A percentile compares a stretch with the other conserved stretches of the same genome.
Evolutionary conservation across 2,113 vertebrate genomes (phyloP).

Genomic region (Tragelaphus buxtoni): DNA sequence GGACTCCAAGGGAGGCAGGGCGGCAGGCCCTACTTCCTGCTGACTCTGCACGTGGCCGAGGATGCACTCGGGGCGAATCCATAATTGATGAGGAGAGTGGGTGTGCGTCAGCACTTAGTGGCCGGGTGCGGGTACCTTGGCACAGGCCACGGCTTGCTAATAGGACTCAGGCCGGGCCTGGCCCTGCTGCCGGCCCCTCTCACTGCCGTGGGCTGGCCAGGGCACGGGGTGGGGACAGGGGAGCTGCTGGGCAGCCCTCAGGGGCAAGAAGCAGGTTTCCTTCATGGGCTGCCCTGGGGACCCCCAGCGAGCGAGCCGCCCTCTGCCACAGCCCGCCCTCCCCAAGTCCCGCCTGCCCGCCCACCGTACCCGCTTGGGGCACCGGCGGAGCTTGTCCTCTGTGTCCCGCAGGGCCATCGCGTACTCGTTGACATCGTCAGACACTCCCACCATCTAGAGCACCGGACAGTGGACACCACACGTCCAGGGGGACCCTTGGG

Average conservation of each 20-base stretch:
- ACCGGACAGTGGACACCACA: not conserved
- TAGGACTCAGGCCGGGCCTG: not conserved
- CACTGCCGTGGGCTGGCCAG: no score
- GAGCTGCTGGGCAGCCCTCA: not conserved
- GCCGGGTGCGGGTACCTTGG: not conserved
- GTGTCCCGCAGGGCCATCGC: constrained; percentile 95
- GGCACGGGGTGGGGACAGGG: not conserved
- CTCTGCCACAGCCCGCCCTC: not conserved
- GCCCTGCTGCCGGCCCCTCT: not conserved
- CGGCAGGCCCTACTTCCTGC: constrained; percentile 41
- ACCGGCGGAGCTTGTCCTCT: constrained; percentile 94
- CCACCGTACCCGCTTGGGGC: constrained; percentile 86
- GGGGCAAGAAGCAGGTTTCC: not conserved
- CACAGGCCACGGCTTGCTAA: not conserved
- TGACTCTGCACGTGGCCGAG: constrained; percentile 26
- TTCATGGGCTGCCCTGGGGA: not conserved
- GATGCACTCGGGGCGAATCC: constrained; percentile 50
- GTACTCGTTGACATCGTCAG: constrained; percentile 96
- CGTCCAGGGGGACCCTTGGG: not conserved
- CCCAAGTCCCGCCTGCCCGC: not conserved
- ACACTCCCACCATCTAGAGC: constrained; percentile 96
- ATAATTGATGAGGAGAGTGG: constrained; percentile 62
- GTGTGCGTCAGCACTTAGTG: constrained; percentile 26
- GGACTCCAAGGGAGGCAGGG: not conserved
- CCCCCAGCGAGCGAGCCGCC: not conserved